Base-by-base conservation (phyloP, 1,140 invertebrate genomes). In the Agrypnia vestita region DNA sequence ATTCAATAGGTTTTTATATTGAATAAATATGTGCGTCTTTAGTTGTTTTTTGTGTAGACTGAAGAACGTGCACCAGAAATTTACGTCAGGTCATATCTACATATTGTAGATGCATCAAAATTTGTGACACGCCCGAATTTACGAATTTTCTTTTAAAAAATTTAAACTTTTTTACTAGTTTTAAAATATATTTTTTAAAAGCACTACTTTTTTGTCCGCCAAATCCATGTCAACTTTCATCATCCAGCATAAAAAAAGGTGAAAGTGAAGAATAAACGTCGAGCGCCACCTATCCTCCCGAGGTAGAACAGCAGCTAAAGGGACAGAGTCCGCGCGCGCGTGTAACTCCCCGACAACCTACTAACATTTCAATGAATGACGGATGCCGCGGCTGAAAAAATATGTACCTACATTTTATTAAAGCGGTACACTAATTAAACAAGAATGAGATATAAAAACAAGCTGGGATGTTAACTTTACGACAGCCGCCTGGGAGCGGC, bases 391-490 rank as follows among this genome's bases (percentile, higher is more conserved):
- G 49, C 49, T 71, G n/a, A n/a, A 71, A 71, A 71, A 67, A 49
- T 51, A 51, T 15, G 17, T 51, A 21, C n/a, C n/a, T n/a, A n/a
- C 17, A 51, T 71, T 71, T 25, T 51, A 51, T 51, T 71, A 25
- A 71, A 71, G 49, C 19, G 67, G 67, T 17, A 71, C 9, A 49
- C 8, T 51, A 71, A 71, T 71, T 71, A 71, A 71, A 49, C 67
- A 71, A 17, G 67, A 71, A 71, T 71, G 67, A 51, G 67, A 71
- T 71, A 51, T 51, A 71, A 71, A 71, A 71, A 19, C 61, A 10
- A 25, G 49, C 13, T 71, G 46, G 67, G 67, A 71, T n/a, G 21
- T 49, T 51, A 51, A 51, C 49, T 51, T 51, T 51, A 51, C 8
- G 49, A 35, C 25, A 35, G 25, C 25, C 53, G 15, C 15, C 15